Conservation (phyloP, 2,113 vertebrate genomes). For the Okapia johnstoni region DNA sequence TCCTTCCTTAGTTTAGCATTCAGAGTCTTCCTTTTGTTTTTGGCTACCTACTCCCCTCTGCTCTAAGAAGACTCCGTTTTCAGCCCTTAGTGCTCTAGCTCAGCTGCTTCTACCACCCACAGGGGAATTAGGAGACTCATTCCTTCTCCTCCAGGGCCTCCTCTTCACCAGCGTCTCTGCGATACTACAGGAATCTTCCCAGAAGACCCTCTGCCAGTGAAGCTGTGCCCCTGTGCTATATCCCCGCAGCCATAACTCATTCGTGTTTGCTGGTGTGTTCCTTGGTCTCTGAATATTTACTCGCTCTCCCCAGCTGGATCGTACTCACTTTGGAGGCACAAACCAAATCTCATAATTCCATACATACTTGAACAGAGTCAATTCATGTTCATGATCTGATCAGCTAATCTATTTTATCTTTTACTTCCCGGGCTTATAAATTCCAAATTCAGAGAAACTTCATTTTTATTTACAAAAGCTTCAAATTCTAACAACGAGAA, state of each 20-base stretch:
- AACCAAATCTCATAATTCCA: background rate
- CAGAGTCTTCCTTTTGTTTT: background rate
- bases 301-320: background rate
- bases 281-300: background rate
- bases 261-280: background rate
- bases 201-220: background rate
- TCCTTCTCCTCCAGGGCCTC: background rate
- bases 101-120: background rate
- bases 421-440: slow-evolving; percentile 15
- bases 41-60: background rate
- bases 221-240: too few relatives aligned
- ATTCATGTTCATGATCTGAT: background rate
- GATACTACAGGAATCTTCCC: background rate
- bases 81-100: background rate
- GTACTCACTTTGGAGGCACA: background rate
- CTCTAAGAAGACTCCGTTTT: background rate
- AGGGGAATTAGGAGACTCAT: background rate
- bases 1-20: slow-evolving; percentile 15
- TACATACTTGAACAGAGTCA: background rate
- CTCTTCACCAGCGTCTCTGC: background rate
- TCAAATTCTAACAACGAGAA: slow-evolving; percentile 11
- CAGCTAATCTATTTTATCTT: background rate
- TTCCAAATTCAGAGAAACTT: background rate
- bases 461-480: slow-evolving; percentile 24
- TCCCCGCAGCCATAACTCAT: background rate